These are phyloP conservation scores for Emydura subglobosa DNA, from an alignment of 2,113 vertebrate genomes.

Conservation along the genomic window DNA sequence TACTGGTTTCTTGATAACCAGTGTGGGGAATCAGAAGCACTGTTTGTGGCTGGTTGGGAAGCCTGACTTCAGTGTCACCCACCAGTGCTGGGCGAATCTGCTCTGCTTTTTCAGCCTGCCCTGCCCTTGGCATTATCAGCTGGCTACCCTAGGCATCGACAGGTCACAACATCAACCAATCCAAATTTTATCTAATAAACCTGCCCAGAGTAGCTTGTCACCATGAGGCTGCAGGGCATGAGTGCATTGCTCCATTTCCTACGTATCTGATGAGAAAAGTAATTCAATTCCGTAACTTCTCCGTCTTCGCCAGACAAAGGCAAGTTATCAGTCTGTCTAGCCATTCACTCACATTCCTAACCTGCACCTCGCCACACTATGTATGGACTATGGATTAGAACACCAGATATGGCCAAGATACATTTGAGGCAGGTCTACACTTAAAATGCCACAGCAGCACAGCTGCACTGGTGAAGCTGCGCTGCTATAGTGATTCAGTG, in stretches of 20 bases:
- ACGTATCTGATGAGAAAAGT: not conserved
- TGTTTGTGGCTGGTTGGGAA: too few relatives aligned
- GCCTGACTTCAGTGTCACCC: too few relatives aligned
- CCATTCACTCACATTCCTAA: not conserved
- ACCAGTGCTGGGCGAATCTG: too few relatives aligned
- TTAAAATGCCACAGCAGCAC: not conserved
- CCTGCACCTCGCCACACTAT: not conserved
- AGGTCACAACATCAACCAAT: fast-evolving
- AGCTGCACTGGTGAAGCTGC: not conserved
- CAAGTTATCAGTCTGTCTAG: not conserved
- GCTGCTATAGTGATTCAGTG: not conserved
- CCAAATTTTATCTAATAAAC: not conserved
- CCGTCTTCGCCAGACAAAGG: not conserved
- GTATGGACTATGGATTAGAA: not conserved
- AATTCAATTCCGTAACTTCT: not conserved
- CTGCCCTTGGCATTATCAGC: too few relatives aligned
- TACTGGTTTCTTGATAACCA: too few relatives aligned
- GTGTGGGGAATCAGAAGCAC: too few relatives aligned
- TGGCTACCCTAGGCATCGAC: too few relatives aligned
- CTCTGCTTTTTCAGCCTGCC: too few relatives aligned
- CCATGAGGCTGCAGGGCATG: not conserved
- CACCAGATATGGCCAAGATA: not conserved
- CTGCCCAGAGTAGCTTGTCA: not conserved
- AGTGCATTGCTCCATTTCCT: not conserved
- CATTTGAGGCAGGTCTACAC: not conserved